phyloP scores from a whole-genome alignment of 2,888 invertebrate genomes.

The Ephialtes manifestator region DNA sequence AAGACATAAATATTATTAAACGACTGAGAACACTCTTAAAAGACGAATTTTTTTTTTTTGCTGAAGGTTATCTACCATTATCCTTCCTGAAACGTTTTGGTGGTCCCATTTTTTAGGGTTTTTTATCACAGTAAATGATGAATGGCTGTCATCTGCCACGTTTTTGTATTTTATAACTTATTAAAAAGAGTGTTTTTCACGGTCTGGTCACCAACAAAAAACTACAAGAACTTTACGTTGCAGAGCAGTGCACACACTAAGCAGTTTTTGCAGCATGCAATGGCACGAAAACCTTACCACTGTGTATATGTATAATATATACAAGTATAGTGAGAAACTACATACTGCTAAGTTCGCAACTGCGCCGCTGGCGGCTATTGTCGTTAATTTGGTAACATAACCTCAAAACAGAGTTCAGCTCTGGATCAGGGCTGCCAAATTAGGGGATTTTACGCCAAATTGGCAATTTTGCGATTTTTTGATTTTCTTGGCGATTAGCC shows the following conservation, averaged over 20 bases:
- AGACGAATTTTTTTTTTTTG: constrained; percentile 35
- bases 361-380: constrained; percentile 87
- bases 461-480: too few relatives aligned
- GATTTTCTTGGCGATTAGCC: too few relatives aligned
- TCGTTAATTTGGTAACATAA: constrained; percentile 94
- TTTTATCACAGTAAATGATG: constrained; percentile 1
- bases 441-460: too few relatives aligned
- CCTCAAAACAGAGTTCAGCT: constrained; percentile 80
- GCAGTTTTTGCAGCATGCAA: too few relatives aligned
- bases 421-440: too few relatives aligned
- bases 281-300: too few relatives aligned
- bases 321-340: too few relatives aligned
- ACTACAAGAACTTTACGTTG: too few relatives aligned
- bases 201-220: too few relatives aligned
- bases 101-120: constrained; percentile 85
- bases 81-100: constrained; percentile 86
- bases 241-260: too few relatives aligned
- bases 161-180: not conserved
- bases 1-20: not conserved
- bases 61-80: constrained; percentile 77
- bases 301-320: too few relatives aligned
- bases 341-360: too few relatives aligned
- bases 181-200: not conserved
- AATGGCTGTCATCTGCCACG: not conserved
- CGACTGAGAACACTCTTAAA: constrained; percentile 13